phyloP scores from a whole-genome alignment of 2,888 invertebrate genomes.

The Nipponacmea schrenckii region DNA sequence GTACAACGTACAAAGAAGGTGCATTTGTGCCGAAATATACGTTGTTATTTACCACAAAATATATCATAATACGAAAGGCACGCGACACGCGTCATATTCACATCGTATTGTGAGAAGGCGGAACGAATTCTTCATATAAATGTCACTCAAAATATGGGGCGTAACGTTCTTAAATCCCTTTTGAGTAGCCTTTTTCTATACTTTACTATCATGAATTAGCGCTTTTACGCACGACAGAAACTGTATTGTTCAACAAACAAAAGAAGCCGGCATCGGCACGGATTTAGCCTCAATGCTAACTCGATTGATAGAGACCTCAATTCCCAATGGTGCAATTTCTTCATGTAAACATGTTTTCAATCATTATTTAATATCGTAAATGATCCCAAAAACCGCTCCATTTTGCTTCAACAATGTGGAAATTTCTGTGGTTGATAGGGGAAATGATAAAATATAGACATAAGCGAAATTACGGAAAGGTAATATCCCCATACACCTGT shows the following conservation, averaged over 20 bases:
- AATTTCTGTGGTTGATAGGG: too few relatives aligned
- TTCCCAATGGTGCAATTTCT: neutral
- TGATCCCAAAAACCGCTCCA: neutral
- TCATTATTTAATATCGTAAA: neutral
- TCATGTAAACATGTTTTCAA: neutral
- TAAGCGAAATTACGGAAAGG: too few relatives aligned
- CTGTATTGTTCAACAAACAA: neutral
- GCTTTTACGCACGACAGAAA: neutral
- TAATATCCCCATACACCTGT: too few relatives aligned
- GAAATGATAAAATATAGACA: too few relatives aligned
- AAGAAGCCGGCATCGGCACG: neutral
- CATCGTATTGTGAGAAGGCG: neutral
- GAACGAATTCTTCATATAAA: neutral
- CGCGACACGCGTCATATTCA: slow-evolving; percentile 6
- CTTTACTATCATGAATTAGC: neutral
- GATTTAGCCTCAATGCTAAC: neutral
- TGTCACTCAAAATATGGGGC: neutral
- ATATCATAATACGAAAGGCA: neutral
- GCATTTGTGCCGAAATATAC: neutral
- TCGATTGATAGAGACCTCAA: neutral
- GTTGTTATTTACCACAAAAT: neutral
- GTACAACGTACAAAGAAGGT: neutral
- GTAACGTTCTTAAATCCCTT: neutral
- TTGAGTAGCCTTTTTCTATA: neutral
- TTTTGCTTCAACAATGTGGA: too few relatives aligned